phyloP scores from a whole-genome alignment of 1,140 invertebrate genomes.

The Phortica variegata region DNA sequence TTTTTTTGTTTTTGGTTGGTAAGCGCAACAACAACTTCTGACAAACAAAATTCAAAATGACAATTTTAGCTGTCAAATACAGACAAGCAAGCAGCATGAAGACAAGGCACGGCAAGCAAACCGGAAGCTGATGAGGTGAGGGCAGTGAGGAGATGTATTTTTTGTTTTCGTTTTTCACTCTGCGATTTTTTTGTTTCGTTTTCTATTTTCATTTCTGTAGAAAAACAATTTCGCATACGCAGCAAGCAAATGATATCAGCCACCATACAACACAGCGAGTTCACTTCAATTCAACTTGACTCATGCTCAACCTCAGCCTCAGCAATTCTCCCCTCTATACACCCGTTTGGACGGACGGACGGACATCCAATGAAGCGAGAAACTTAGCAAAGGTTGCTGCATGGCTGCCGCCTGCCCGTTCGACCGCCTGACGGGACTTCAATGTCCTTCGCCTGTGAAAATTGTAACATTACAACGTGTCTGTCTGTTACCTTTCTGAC shows the following conservation, averaged over 20 bases:
- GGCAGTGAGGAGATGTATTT: slow-evolving; percentile 2
- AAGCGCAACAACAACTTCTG: too few species aligned
- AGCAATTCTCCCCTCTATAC: too few species aligned
- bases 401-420: slow-evolving; percentile 25
- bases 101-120: not conserved
- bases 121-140: too few species aligned
- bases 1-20: too few species aligned
- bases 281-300: too few species aligned
- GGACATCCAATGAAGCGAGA: too few species aligned
- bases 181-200: slow-evolving; percentile 22
- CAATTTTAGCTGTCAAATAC: slow-evolving; percentile 50
- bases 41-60: slow-evolving; percentile 34
- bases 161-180: not conserved
- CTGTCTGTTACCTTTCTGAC: slow-evolving; percentile 57
- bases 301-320: too few species aligned
- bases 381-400: slow-evolving; percentile 15
- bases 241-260: too few species aligned
- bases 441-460: too few species aligned
- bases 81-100: slow-evolving; percentile 3
- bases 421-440: not conserved
- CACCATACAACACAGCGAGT: too few species aligned
- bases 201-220: too few species aligned
- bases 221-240: slow-evolving; percentile 52
- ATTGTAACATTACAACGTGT: slow-evolving; percentile 51
- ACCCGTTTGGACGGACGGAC: too few species aligned